Evolutionary conservation across 2,113 vertebrate species (phyloP), one percentile per base, ranked within the genome.

Genomic region (Stomatorhinus ivindoensis): DNA sequence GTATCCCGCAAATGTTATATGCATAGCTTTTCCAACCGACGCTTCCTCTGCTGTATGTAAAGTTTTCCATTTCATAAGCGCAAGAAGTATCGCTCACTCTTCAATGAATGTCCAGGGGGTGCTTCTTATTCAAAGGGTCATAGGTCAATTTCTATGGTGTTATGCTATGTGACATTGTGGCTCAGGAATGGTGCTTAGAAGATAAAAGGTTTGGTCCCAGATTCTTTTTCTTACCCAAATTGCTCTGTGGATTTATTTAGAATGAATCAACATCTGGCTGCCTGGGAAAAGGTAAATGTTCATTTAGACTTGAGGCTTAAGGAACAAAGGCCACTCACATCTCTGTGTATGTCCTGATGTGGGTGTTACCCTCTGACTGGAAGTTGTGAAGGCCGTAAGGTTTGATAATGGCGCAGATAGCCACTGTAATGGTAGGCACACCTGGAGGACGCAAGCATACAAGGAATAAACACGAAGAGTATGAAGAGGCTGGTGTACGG

Each of bases 341-440:
- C 21, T 86, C 6, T 73, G 48, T 90, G 61, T 80, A 47, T 39
- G 90, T 88, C 44, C 42, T 89, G n/a, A 19, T 91, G 1, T 10
- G 58, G 55, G 80, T 89, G 27, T 46, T 87, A 4, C 89, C 61
- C 0, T 35, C 0, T 9, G 47, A 15, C 19, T 27, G 0, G 13
- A 94, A 35, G 4, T 1, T 89, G 91, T 92, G 91, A 90, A 91
- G 94, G 4, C 95, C 95, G 86, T 96, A 96, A 89, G 91, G 92
- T 11, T 91, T 89, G 3, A 17, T 88, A 89, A 90, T 80, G 0
- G 91, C 93, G 91, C 95, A 96, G 86, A 91, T 80, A 0, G 61
- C 84, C 61, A 88, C 93, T 44, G 90, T 87, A 69, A 95, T 10
- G 0, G 94, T 93, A 1, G 96, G 95, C 73, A 93, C 6, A 87